Base-by-base conservation (phyloP, 2,888 invertebrate species). In the Matsumyia berberina region DNA sequence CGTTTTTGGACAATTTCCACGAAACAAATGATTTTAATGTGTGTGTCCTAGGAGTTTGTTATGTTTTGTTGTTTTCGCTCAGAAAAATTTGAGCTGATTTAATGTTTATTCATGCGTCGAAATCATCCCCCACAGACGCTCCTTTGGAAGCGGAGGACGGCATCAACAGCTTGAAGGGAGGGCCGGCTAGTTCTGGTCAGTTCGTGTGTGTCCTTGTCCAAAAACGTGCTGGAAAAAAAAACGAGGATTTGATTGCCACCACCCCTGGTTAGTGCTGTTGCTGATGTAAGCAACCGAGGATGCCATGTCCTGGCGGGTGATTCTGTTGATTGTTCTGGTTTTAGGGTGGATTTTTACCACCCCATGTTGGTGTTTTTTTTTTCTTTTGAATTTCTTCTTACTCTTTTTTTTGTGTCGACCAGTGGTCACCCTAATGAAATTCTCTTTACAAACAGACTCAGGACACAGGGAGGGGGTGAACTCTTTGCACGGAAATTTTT, bases 51-150 rank as follows among this genome's bases (percentile, higher is more conserved):
- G 57, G 49, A 70, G 69, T 73, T 62, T 60, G 12, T 44, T 35
- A n/a, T n/a, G n/a, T n/a, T n/a, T n/a, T n/a, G n/a, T n/a, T n/a
- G n/a, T 72, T 74, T 51, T 70, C 15, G 51, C 64, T 78, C 70
- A 78, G 35, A 85, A 60, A 86, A 86, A 86, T 86, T 86, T 81
- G 85, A 86, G 85, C 81, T 86, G 86, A 86, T 86, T 86, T 86
- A 86, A 86, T 85, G 85, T 86, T 86, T 86, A 86, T 86, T 86
- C 86, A 85, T 86, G 86, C 85, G 80, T 86, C 60, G 74, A 77
- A 82, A 82, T 70, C 85, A 77, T 69, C 37, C 57, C 53, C 60
- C 80, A n/a, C n/a, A n/a, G n/a, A n/a, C 69, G 11, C 12, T 44
- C 12, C 53, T 24, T 12, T 5, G 37, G 60, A 64, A 57, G 44